Percentiles rank a stretch among this genome's conserved stretches.
phyloP scores from a whole-genome alignment of 1,140 invertebrate genomes.

The Spodoptera frugiperda region DNA sequence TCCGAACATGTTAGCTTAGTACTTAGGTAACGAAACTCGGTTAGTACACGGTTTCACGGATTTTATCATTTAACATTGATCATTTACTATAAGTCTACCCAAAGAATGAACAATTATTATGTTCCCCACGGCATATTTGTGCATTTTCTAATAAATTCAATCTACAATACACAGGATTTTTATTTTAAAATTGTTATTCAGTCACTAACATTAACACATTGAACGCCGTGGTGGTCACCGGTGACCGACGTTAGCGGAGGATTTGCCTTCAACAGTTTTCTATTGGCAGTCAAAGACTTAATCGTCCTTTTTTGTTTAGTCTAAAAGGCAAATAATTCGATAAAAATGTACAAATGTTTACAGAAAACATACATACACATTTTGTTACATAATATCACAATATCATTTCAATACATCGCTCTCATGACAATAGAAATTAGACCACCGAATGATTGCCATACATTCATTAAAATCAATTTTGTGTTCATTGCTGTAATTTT shows the following conservation, averaged over 20 bases:
- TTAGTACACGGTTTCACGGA: neutral
- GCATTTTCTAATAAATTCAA: conserved; percentile 38
- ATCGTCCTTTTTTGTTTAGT: conserved; percentile 25
- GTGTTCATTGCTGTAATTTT: neutral
- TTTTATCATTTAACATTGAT: conserved; percentile 14
- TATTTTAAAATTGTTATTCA: conserved; percentile 17
- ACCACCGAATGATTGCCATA: conserved; percentile 35
- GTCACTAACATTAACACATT: conserved; percentile 17
- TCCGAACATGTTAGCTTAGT: conserved; percentile 22
- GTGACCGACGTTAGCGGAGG: too few relatives aligned
- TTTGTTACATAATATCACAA: neutral
- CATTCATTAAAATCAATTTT: neutral
- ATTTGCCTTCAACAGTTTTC: too few relatives aligned
- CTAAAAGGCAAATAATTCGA: neutral
- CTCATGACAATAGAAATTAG: conserved; percentile 26
- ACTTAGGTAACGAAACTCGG: conserved; percentile 15
- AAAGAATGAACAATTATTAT: conserved; percentile 38
- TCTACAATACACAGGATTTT: conserved; percentile 23
- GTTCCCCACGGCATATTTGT: conserved; percentile 28
- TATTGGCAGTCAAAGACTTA: too few relatives aligned
- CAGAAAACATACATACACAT: too few relatives aligned
- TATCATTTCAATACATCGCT: neutral
- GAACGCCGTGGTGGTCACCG: too few relatives aligned
- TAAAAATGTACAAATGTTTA: neutral
- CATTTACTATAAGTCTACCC: conserved; percentile 23